Conservation (phyloP, 2,888 invertebrate genomes). For the Ptilodon capucinus region DNA sequence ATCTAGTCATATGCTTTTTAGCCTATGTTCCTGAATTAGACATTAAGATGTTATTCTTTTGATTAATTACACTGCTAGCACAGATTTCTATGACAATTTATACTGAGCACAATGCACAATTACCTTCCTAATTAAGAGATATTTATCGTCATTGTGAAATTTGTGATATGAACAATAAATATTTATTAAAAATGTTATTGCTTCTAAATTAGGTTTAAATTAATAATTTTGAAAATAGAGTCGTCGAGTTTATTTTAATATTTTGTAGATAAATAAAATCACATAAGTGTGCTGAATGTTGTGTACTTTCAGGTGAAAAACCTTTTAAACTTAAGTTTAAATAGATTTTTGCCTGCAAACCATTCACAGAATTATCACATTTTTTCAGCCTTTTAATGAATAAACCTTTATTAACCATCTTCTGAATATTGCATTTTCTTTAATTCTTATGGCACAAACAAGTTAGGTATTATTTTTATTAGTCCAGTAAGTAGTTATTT, state of each 20-base stretch:
- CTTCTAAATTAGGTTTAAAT: conserved; percentile 11
- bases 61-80: conserved; percentile 17
- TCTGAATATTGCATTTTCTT: no score
- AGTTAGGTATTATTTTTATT: no score
- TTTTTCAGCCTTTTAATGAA: no score
- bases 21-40: conserved; percentile 15
- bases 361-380: no score
- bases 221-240: background rate
- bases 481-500: background rate
- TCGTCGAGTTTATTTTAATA: no score
- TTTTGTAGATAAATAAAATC: no score
- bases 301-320: no score
- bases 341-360: no score
- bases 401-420: no score
- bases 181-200: conserved; percentile 9
- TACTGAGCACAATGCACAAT: conserved; percentile 19
- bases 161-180: conserved; percentile 1
- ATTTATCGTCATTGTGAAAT: conserved; percentile 17
- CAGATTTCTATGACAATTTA: conserved; percentile 11
- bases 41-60: conserved; percentile 5
- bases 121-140: conserved; percentile 16
- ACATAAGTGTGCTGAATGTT: no score
- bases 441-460: no score
- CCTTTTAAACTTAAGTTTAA: no score
- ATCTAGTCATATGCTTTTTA: conserved; percentile 23